Conservation (phyloP, 2,113 vertebrate genomes). For the Cololabis saira region DNA sequence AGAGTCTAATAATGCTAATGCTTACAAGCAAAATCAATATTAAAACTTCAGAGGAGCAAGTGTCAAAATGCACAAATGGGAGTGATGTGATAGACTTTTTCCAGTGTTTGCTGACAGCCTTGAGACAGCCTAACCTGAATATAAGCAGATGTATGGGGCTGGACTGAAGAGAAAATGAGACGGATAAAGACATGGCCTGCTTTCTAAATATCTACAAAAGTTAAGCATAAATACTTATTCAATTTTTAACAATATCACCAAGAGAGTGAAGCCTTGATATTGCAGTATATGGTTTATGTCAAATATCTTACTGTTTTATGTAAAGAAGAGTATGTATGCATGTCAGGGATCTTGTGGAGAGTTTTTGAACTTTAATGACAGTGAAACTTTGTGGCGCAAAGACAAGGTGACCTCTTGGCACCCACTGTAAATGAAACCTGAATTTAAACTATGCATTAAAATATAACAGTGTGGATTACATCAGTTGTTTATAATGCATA, state of each 20-base stretch:
- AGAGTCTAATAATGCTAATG: slow-evolving; percentile 1
- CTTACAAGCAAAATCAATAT: slow-evolving; percentile 1
- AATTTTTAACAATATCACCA: background rate
- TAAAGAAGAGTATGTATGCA: background rate
- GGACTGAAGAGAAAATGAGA: slow-evolving; percentile 5
- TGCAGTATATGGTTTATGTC: background rate
- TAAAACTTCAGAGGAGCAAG: slow-evolving; percentile 2
- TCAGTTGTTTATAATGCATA: background rate
- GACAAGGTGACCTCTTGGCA: background rate
- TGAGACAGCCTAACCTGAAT: slow-evolving; percentile 1
- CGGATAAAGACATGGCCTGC: too few species aligned
- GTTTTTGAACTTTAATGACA: background rate
- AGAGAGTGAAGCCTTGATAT: background rate
- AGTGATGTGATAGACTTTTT: slow-evolving; percentile 4
- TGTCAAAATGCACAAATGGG: background rate
- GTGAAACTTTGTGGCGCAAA: background rate
- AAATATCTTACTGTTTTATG: background rate
- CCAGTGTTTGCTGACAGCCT: slow-evolving; percentile 6
- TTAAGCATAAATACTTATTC: background rate
- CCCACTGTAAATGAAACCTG: background rate
- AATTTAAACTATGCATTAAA: slow-evolving; percentile 6
- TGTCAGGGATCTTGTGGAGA: too few species aligned
- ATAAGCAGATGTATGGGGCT: background rate
- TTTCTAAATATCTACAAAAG: too few species aligned
- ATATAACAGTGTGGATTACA: background rate